Evolutionary conservation across 2,888 invertebrate species (phyloP), one percentile per base, ranked within the genome.

Genomic region (Patella ulyssiponensis): DNA sequence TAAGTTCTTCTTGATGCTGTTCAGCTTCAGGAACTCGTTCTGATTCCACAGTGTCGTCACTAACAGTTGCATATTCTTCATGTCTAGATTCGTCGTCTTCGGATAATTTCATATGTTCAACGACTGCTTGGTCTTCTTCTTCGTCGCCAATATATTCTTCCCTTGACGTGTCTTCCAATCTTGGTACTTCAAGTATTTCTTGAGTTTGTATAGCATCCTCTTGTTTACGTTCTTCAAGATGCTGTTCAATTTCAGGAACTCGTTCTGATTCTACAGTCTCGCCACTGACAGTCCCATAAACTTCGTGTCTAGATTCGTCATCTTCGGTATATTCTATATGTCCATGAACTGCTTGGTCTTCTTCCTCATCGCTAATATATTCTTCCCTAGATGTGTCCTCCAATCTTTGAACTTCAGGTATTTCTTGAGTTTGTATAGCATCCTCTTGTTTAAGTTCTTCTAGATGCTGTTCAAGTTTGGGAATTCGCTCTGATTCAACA

Each of bases 81-180:
- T 17, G 5, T 58, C 17, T 20, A 20, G 64, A 11, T 12, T 64
- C 64, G 23, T n/a, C 64, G n/a, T n/a, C 20, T 1, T 64, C 64
- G 9, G 64, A 0, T 9, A n/a, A 20, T 64, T n/a, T 20, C n/a
- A 2, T n/a, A 20, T 20, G 20, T 64, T 2, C 14, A 12, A n/a
- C 17, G 20, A 20, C 5, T 58, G 17, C 17, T 14, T 7, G 17
- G 58, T 58, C 58, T 4, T n/a, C 58, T 15, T n/a, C 20, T 11
- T 64, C 77, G 12, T 76, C 56, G 64, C 78, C 33, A 71, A 76
- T 69, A 20, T 77, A 69, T 52, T 15, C 74, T 58, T 44, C 15
- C 17, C 15, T 15, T 20, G 53, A 53, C 17, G 11, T 11, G 73
- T 20, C 56, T n/a, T 74, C 44, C 44, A 53, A 17, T 44, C n/a